Base-by-base conservation (phyloP, 2,888 invertebrate species). In the Cordilura impudica region DNA sequence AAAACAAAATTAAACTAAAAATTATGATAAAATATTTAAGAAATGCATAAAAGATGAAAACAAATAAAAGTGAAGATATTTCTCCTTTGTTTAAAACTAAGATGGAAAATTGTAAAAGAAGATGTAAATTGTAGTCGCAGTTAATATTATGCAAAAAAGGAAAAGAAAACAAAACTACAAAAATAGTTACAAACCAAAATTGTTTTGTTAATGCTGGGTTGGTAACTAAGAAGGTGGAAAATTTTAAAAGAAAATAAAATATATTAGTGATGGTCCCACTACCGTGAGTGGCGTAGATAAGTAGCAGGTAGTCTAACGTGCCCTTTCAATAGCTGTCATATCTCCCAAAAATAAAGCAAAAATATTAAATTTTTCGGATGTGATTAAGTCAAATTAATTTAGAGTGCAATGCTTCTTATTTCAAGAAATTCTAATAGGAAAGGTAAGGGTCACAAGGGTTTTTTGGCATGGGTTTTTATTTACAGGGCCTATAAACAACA, bases 1-100 rank as follows among this genome's bases (percentile, higher is more conserved):
- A 26, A 43, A 12, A 21, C 4, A 47, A 43, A 54, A n/a, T n/a
- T n/a, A n/a, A 31, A 56, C 18, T 16, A 51, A 58, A 35, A 45
- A 54, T 19, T 19, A 69, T 69, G 54, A 63, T 67, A 54, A 61
- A 67, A 61, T 29, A 49, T 76, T 70, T 70, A 49, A 47, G 47
- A 67, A 67, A 49, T 60, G 18, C 8, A 47, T 45, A 47, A 35
- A 61, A 61, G 39, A 51, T 71, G n/a, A n/a, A 51, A 31, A 71
- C 16, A 53, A 21, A 16, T 4, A 14, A 10, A 58, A 53, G 31
- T 39, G 8, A 60, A 66, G 51, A 60, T 49, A 31, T 66, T 43
- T 29, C 12, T 19, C n/a, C n/a, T 65, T 66, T 73, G 16, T 35
- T 66, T 16, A 26, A 23, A 45, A 18, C n/a, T n/a, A n/a, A n/a